Conservation (phyloP, 2,113 vertebrate genomes). For the Prolemur simus region DNA sequence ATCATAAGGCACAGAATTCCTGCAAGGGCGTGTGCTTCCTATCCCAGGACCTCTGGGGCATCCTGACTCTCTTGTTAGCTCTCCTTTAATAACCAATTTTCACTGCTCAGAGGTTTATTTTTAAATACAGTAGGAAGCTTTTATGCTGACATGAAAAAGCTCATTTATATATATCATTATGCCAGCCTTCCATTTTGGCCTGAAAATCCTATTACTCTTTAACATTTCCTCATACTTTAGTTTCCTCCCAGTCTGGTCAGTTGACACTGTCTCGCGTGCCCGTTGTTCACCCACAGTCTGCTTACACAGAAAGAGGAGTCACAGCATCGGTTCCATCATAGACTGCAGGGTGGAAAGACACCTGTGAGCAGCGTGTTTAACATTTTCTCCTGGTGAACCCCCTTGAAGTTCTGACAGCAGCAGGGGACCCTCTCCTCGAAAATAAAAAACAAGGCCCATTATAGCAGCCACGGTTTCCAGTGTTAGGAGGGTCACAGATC, state of each 20-base stretch:
- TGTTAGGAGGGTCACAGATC: not conserved
- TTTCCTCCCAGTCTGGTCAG: not conserved
- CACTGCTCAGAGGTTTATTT: not conserved
- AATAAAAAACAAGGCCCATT: not conserved
- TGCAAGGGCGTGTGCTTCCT: not conserved
- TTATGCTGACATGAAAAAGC: not conserved
- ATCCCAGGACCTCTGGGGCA: not conserved
- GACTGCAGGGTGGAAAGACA: fast-evolving
- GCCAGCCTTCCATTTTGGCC: not conserved
- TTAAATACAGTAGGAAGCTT: not conserved
- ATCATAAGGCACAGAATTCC: not conserved
- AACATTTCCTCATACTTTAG: not conserved
- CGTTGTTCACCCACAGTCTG: too few relatives aligned
- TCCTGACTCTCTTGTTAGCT: not conserved
- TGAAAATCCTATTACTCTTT: not conserved
- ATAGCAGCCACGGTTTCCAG: not conserved
- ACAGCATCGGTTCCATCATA: too few relatives aligned
- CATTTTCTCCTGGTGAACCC: fast-evolving
- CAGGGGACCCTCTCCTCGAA: not conserved
- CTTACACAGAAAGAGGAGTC: not conserved
- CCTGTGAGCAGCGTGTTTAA: not conserved
- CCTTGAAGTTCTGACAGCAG: not conserved
- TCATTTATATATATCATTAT: not conserved
- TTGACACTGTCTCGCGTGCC: not conserved
- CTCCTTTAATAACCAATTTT: not conserved